Conservation (phyloP, 2,797 vertebrate genomes). For the Rhyacichthys aspro region DNA sequence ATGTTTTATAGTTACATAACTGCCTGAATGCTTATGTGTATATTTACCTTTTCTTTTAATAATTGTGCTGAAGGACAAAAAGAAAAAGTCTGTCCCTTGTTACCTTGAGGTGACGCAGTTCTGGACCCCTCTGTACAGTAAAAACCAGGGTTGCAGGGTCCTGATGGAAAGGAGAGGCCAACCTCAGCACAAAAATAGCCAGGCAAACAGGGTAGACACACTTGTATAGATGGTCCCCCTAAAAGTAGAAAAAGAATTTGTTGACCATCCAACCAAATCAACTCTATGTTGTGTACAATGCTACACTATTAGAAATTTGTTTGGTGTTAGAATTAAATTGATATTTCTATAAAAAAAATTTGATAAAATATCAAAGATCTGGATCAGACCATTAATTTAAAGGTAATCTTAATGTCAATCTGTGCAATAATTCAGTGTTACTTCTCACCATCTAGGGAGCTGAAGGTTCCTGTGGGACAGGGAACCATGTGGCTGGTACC, state of each 20-base stretch:
- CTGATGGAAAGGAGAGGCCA: slow-evolving; percentile 81
- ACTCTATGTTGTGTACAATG: no score
- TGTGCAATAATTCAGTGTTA: slow-evolving; percentile 18
- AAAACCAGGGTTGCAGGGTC: slow-evolving; percentile 80
- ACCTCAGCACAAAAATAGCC: slow-evolving; percentile 83
- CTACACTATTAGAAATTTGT: no score
- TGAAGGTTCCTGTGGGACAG: slow-evolving; percentile 80
- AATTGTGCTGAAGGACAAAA: slow-evolving; percentile 17
- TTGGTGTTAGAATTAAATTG: no score
- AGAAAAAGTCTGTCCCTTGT: slow-evolving; percentile 37
- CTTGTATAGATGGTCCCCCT: slow-evolving; percentile 75
- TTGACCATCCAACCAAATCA: no score
- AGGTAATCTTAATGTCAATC: no score
- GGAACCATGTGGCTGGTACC: slow-evolving; percentile 75
- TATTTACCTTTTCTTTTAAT: no score
- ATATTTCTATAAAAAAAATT: no score
- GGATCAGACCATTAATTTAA: slow-evolving; percentile 8
- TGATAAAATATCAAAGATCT: no score
- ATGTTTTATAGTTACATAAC: no score
- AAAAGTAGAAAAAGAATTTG: slow-evolving; percentile 12
- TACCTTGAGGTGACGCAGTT: slow-evolving; percentile 73
- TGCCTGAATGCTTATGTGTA: no score
- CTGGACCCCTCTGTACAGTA: slow-evolving; percentile 81
- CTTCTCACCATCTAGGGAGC: slow-evolving; percentile 71
- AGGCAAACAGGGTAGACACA: slow-evolving; percentile 81